Conservation (phyloP, 2,113 vertebrate genomes). For the Mesocricetus auratus region DNA sequence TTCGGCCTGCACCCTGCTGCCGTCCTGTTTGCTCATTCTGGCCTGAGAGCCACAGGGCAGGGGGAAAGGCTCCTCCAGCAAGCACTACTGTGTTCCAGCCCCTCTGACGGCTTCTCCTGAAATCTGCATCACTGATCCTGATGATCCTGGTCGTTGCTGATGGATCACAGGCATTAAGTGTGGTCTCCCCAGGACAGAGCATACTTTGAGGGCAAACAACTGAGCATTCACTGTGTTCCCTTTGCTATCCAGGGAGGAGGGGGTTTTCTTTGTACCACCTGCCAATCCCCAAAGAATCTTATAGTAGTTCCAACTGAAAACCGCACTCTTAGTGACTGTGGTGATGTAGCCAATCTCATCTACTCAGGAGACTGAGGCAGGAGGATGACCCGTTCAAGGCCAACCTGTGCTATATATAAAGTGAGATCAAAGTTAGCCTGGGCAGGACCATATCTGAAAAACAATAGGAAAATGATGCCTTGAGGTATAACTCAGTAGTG, state of each 20-base stretch:
- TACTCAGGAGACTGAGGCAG: not conserved
- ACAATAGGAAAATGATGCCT: not conserved
- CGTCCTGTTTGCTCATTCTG: not conserved
- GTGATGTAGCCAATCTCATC: not conserved
- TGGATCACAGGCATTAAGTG: not conserved
- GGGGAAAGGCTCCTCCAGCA: not conserved
- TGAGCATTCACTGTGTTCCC: not conserved
- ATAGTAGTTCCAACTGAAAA: not conserved
- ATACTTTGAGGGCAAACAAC: not conserved
- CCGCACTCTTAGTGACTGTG: not conserved
- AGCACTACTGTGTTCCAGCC: not conserved
- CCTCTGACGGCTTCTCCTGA: not conserved
- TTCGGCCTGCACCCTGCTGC: fast-evolving
- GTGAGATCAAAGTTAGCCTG: not conserved
- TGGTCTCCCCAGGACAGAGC: not conserved
- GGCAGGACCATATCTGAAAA: not conserved
- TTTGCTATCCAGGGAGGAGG: not conserved
- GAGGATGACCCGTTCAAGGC: not conserved
- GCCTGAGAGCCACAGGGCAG: not conserved
- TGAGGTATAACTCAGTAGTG: not conserved
- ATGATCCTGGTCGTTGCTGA: too few relatives aligned
- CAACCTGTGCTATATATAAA: not conserved
- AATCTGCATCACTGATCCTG: not conserved
- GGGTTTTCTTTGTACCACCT: not conserved
- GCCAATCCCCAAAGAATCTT: not conserved